A percentile compares a stretch with the other conserved stretches of the same genome.
Conservation (phyloP, 2,113 vertebrate species). For the Scytalopus superciliaris region DNA sequence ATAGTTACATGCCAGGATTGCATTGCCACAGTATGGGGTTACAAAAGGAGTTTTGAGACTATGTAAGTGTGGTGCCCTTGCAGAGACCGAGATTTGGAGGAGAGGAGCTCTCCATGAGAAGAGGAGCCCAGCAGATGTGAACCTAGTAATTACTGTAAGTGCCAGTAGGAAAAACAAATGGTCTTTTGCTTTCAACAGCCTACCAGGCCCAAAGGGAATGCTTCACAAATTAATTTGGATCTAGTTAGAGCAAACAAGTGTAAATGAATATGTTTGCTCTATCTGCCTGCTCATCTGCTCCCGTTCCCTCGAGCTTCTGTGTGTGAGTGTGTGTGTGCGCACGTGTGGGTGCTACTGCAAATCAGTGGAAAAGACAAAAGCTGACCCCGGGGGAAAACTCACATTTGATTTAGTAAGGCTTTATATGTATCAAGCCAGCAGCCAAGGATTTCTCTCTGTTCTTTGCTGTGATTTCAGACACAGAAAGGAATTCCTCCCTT, state of each 20-base stretch:
- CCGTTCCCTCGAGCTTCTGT: not conserved
- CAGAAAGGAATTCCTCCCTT: not conserved
- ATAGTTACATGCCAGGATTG: not conserved
- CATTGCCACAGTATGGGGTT: not conserved
- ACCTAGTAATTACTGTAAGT: not conserved
- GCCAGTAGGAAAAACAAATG: not conserved
- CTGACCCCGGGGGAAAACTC: not conserved
- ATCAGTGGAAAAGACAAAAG: not conserved
- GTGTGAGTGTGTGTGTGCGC: not conserved
- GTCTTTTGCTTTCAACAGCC: not conserved
- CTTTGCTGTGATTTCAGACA: not conserved
- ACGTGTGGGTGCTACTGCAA: not conserved
- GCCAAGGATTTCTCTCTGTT: not conserved
- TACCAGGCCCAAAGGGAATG: not conserved
- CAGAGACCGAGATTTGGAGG: accelerated
- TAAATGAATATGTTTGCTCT: not conserved
- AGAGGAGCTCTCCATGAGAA: not conserved
- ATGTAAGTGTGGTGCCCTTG: not conserved
- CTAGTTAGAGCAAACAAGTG: not conserved
- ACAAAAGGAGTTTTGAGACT: not conserved
- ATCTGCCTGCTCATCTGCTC: not conserved
- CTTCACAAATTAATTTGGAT: not conserved
- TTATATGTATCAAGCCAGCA: not conserved
- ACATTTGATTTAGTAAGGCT: not conserved
- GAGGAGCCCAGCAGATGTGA: not conserved